Conservation (phyloP, 1,140 invertebrate genomes). For the Drosophila sturtevanti region DNA sequence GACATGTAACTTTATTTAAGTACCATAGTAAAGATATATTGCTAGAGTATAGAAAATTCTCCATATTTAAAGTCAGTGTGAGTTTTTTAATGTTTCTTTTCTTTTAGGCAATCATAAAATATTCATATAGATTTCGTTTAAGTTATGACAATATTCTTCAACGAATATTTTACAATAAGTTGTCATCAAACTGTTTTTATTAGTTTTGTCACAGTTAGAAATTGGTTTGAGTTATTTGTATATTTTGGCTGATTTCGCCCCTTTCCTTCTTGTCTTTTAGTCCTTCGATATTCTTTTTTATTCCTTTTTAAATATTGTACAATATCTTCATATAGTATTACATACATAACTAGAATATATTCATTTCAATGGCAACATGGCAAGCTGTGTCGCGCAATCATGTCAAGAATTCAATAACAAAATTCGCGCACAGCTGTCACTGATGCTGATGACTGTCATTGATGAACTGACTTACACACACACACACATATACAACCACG, state of each 20-base stretch:
- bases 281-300: neutral
- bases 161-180: conserved; percentile 60
- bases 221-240: conserved; percentile 48
- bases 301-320: conserved; percentile 26
- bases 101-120: conserved; percentile 78
- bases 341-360: conserved; percentile 47
- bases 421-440: conserved; percentile 67
- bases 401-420: conserved; percentile 81
- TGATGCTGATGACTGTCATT: conserved; percentile 59
- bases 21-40: no score
- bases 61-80: neutral
- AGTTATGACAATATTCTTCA: conserved; percentile 47
- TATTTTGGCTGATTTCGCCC: neutral
- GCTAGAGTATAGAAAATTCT: neutral
- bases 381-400: conserved; percentile 75
- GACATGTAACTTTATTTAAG: no score
- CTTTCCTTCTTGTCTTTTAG: neutral
- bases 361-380: conserved; percentile 51
- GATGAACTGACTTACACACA: conserved; percentile 62
- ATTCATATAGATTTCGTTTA: conserved; percentile 77
- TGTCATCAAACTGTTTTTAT: conserved; percentile 47
- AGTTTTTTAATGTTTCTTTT: conserved; percentile 40
- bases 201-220: conserved; percentile 32
- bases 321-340: conserved; percentile 28
- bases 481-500: conserved; percentile 30